These are phyloP conservation scores for Kryptopterus vitreolus DNA, from an alignment of 2,797 vertebrate genomes.

Conservation along the genomic window DNA sequence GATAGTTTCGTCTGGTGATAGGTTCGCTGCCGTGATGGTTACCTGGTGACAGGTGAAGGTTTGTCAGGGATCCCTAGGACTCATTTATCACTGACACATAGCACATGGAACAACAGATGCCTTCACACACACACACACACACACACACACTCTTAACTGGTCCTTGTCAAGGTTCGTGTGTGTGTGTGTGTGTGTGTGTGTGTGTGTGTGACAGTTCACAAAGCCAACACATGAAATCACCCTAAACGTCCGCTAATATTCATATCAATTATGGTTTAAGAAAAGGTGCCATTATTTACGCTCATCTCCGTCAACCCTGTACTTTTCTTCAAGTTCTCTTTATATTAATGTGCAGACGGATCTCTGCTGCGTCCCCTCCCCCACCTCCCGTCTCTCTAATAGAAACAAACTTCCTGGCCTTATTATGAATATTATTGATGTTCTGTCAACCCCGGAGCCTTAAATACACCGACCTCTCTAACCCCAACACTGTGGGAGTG, in stretches of 20 bases:
- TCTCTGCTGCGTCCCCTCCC: constrained; percentile 32
- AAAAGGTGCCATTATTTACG: neutral
- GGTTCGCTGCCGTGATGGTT: constrained; percentile 48
- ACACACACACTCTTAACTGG: constrained; percentile 11
- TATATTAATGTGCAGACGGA: constrained; percentile 23
- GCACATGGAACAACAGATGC: constrained; percentile 58
- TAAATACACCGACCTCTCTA: constrained; percentile 53
- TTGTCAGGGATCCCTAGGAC: constrained; percentile 47
- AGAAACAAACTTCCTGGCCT: constrained; percentile 29
- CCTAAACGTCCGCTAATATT: constrained; percentile 27
- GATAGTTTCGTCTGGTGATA: constrained; percentile 49
- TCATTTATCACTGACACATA: constrained; percentile 57
- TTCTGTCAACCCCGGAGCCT: constrained; percentile 48
- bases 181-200: neutral
- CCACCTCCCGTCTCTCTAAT: constrained; percentile 34
- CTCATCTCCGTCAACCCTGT: neutral
- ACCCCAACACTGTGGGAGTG: constrained; percentile 35
- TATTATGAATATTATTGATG: constrained; percentile 57
- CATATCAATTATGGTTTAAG: constrained; percentile 41
- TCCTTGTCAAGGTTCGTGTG: constrained; percentile 31
- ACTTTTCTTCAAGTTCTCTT: constrained; percentile 29
- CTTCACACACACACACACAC: constrained; percentile 6
- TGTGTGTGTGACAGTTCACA: constrained; percentile 16
- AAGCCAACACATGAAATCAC: constrained; percentile 27
- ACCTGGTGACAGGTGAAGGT: constrained; percentile 55